Base-by-base conservation (phyloP, 2,888 invertebrate genomes). In the Pollenia angustigena region DNA sequence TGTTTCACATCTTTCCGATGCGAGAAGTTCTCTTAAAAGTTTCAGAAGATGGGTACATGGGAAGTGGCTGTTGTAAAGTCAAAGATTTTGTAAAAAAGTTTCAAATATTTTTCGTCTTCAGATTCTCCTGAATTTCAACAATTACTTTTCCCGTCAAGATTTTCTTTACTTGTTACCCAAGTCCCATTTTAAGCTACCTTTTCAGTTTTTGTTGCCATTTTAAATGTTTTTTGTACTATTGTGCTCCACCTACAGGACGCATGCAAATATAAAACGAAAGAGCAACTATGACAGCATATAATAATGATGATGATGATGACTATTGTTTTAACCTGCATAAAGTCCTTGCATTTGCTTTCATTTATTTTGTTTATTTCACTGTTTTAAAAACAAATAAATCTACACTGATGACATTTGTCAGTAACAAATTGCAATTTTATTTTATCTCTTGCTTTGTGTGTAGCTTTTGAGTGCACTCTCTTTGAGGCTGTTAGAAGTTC, bases 321-420 rank as follows among this genome's bases (percentile, higher is more conserved):
- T 54, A 56, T 72, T 60, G 44, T 32, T 69, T 40, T 18, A 84
- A 69, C 60, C 74, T 74, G 68, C 75, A 62, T 62, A 60, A 78
- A 64, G 74, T 74, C 72, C 74, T 74, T 52, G 14, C 8, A 44
- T 48, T 52, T 62, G 16, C 42, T 14, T 46, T 44, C 42, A 71
- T 54, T 48, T 18, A 18, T 56, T 66, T 48, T 71, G 32, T 32
- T 46, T n/a, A 18, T 40, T 60, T 69, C 18, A 10, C 11, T 50
- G 18, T 69, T 48, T 44, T 75, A 2, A 6, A 23, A 52, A 64
- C 18, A 76, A 75, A 71, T 62, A 81, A 85, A 85, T 78, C 68
- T 62, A 76, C 66, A 42, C 74, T 81, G 68, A 85, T 78, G 85
- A 74, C 68, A 74, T 79, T 79, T 85, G 78, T 78, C 81, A 81